phyloP scores from a whole-genome alignment of 2,888 invertebrate genomes.

The Nephrotoma guestfalica region DNA sequence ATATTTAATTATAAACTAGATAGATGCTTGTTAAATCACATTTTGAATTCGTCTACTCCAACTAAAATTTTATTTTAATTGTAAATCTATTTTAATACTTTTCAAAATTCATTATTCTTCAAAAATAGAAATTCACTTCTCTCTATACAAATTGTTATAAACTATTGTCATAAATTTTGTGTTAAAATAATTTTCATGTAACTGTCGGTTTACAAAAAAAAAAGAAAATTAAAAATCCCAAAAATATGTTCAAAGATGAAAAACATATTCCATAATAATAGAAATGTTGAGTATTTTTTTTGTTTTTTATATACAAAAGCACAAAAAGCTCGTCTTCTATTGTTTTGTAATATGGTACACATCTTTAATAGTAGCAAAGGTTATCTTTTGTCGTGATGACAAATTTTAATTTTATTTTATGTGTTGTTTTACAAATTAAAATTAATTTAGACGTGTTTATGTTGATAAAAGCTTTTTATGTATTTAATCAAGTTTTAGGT shows the following conservation, averaged over 20 bases:
- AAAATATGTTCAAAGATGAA: neutral
- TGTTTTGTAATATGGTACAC: neutral
- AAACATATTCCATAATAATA: neutral
- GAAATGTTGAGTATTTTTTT: neutral
- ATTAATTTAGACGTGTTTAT: neutral
- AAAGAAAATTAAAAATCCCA: neutral
- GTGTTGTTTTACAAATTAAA: neutral
- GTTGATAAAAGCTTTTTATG: no score
- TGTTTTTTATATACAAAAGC: neutral
- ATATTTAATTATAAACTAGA: neutral
- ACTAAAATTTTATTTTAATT: neutral
- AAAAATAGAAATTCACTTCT: neutral
- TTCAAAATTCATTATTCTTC: neutral
- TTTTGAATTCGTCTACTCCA: neutral
- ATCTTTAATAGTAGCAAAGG: neutral
- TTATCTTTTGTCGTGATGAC: neutral
- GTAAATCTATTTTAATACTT: neutral
- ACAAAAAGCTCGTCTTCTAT: neutral
- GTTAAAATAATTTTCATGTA: neutral
- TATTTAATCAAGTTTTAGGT: no score
- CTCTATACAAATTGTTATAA: neutral
- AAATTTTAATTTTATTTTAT: neutral
- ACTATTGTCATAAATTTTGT: neutral
- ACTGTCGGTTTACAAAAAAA: neutral
- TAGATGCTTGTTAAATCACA: neutral